These are phyloP conservation scores for Endomychus coccineus DNA, from an alignment of 2,888 invertebrate species.

Conservation along the genomic window DNA sequence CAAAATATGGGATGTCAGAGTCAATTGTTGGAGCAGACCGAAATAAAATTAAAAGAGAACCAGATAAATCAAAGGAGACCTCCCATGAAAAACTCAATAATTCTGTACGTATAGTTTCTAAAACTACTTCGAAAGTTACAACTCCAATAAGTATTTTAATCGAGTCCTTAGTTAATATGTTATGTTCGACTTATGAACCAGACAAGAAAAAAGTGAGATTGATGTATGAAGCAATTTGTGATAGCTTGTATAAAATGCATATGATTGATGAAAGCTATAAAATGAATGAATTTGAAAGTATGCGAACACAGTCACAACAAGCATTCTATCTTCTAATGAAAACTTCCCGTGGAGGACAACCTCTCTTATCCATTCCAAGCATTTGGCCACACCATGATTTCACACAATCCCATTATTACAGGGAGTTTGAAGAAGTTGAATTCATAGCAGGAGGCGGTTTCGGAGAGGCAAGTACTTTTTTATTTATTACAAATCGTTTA, in stretches of 20 bases:
- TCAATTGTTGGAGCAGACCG: constrained; percentile 17
- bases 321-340: constrained; percentile 58
- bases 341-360: constrained; percentile 51
- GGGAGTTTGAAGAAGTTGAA: constrained; percentile 62
- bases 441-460: constrained; percentile 70
- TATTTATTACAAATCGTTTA: neutral
- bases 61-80: constrained; percentile 4
- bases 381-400: constrained; percentile 51
- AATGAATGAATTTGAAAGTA: constrained; percentile 61
- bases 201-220: constrained; percentile 51
- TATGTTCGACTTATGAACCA: constrained; percentile 58
- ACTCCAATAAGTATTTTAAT: constrained; percentile 62
- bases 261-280: constrained; percentile 63
- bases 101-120: constrained; percentile 14
- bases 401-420: constrained; percentile 54
- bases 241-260: constrained; percentile 59
- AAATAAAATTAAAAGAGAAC: constrained; percentile 1
- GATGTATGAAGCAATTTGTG: constrained; percentile 60
- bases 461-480: constrained; percentile 51
- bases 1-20: constrained; percentile 25
- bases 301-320: constrained; percentile 60
- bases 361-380: constrained; percentile 46
- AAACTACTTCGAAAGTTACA: constrained; percentile 37
- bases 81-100: constrained; percentile 10
- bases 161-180: constrained; percentile 61